Evolutionary conservation across 2,888 invertebrate species (phyloP).

Genomic region (Apodemia mormo): DNA sequence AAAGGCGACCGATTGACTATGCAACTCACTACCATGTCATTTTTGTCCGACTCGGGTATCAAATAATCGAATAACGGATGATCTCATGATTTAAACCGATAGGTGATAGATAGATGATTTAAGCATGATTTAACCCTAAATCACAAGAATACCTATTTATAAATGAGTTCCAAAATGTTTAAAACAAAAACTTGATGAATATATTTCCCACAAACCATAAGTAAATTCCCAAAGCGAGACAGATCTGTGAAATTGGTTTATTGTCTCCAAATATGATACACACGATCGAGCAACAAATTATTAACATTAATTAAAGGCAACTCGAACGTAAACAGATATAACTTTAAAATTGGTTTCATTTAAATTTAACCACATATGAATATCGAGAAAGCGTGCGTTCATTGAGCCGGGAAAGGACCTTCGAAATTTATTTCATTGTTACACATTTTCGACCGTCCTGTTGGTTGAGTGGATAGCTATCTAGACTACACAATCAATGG

Average conservation of each 20-base stretch:
- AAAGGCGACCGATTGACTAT: no score
- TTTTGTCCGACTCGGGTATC: no score
- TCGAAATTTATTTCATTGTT: neutral
- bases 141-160: neutral
- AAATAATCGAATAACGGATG: no score
- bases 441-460: neutral
- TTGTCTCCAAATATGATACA: slow-evolving; percentile 16
- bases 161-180: neutral
- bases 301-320: slow-evolving; percentile 3
- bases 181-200: neutral
- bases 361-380: slow-evolving; percentile 4
- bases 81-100: no score
- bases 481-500: no score
- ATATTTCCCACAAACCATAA: slow-evolving; percentile 6
- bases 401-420: neutral
- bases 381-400: slow-evolving; percentile 2
- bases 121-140: no score
- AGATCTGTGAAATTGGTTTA: slow-evolving; percentile 16
- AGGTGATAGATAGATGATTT: no score
- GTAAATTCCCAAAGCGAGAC: slow-evolving; percentile 10
- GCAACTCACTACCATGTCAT: no score
- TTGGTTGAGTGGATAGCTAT: no score
- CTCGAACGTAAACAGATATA: slow-evolving; percentile 13
- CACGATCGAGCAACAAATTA: slow-evolving; percentile 9
- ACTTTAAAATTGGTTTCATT: slow-evolving; percentile 14